Percentiles rank a stretch among this genome's conserved stretches.
phyloP scores from a whole-genome alignment of 1,140 invertebrate genomes.

The Sitobion miscanthi region DNA sequence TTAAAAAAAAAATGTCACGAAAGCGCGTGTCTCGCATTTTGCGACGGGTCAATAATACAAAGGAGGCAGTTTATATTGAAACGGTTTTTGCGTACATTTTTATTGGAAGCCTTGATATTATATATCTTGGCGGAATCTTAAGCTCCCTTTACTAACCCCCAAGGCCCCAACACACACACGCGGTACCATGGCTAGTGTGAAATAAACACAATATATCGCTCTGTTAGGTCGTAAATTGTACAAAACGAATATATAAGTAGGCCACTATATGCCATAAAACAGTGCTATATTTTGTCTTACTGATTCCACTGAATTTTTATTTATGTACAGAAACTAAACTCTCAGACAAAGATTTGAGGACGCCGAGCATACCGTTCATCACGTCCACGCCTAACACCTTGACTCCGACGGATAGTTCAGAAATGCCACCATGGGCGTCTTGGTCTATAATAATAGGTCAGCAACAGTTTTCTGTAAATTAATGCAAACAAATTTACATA shows the following conservation, averaged over 20 bases:
- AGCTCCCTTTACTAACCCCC: not conserved
- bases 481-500: not conserved
- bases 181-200: not conserved
- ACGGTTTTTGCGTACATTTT: not conserved
- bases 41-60: not conserved
- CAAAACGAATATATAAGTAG: not conserved
- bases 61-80: not conserved
- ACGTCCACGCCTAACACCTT: constrained; percentile 38
- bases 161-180: not conserved
- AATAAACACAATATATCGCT: not conserved
- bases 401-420: constrained; percentile 38
- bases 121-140: not conserved
- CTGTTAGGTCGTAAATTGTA: not conserved
- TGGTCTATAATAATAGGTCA: constrained; percentile 54
- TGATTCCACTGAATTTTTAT: not conserved
- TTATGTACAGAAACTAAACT: constrained; percentile 18
- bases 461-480: not conserved
- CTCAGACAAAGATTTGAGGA: constrained; percentile 8
- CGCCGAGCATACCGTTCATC: not conserved
- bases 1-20: not conserved
- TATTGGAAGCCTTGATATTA: not conserved
- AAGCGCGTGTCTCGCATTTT: not conserved
- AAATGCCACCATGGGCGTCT: constrained; percentile 50
- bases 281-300: not conserved
- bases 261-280: not conserved